Evolutionary conservation across 2,797 vertebrate species (phyloP), one percentile per base, ranked within the genome.

Genomic region (Capromys pilorides): DNA sequence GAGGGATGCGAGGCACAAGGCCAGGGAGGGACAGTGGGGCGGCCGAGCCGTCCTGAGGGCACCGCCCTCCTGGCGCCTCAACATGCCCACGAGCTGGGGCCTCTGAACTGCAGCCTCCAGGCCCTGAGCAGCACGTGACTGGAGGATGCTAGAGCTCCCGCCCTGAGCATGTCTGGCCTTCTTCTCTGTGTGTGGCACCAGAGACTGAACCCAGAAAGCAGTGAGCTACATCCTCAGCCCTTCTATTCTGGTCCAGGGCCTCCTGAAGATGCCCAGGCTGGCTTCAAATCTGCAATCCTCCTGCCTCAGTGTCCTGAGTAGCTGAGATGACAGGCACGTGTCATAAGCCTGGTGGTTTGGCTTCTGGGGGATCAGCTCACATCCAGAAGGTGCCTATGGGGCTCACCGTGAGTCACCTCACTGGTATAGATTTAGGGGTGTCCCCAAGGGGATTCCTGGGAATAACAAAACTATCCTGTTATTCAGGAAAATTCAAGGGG

Each of bases 41-140:
- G 51, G 41, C 64, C 2, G 6, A 0, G n/a, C 49, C 13, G 79
- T 39, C 31, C 8, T 0, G 2, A 81, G 18, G 16, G 0, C 0
- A 24, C 54, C 4, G 36, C 49, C 12, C 5, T 77, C 83, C 36
- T 26, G 33, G 28, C 14, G 16, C 85, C 39, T 62, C 3, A 4
- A 31, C 16, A 39, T 45, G 31, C 22, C 45, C 26, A 69, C 69
- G 54, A 86, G 39, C 6, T 45, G 0, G 45, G 41, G 66, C 5
- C 51, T 88, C 45, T 13, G 79, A 78, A 33, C 2, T 51, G 36
- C n/a, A 0, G 1, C 13, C 69, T 84, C 41, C 13, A 78, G 75
- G 5, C 39, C 28, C 45, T 9, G 26, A 71, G 62, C 24, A 45
- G 51, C 73, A 19, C 75, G 0, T 36, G 36, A 39, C 8, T 1